Conservation (phyloP, 2,113 vertebrate species). For the Amblyopsis rosae region DNA sequence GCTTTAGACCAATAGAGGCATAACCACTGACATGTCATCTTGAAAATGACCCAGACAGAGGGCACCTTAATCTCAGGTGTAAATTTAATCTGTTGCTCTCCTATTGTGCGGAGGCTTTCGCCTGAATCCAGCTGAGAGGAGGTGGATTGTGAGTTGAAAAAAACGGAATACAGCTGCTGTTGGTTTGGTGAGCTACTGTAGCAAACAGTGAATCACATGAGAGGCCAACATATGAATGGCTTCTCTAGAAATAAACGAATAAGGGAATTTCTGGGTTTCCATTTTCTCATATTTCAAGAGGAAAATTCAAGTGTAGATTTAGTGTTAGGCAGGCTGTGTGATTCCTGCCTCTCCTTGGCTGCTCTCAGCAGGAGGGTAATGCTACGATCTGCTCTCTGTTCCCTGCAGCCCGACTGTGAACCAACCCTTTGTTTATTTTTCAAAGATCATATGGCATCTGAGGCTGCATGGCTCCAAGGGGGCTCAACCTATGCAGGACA, state of each 20-base stretch:
- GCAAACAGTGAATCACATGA: neutral
- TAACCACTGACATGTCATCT: conserved; percentile 62
- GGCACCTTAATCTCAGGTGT: conserved; percentile 63
- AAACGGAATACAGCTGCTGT: conserved; percentile 1
- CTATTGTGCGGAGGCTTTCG: conserved; percentile 30
- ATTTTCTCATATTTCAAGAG: too few relatives aligned
- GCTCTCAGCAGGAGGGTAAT: conserved; percentile 72
- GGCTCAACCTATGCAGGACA: conserved; percentile 47
- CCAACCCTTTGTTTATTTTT: conserved; percentile 77
- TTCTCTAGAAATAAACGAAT: too few relatives aligned
- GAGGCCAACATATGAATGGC: neutral
- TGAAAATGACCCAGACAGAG: conserved; percentile 56
- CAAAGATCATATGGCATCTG: conserved; percentile 77
- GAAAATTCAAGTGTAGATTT: too few relatives aligned
- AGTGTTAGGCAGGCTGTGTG: neutral
- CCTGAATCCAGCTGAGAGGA: conserved; percentile 14
- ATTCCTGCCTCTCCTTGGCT: conserved; percentile 37
- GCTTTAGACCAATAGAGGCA: conserved; percentile 62
- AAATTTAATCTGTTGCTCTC: conserved; percentile 57
- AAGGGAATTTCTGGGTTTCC: too few relatives aligned
- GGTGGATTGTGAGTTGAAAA: conserved; percentile 12
- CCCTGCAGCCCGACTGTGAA: conserved; percentile 70
- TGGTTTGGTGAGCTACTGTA: neutral
- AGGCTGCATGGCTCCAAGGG: conserved; percentile 35
- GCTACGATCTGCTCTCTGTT: conserved; percentile 70